Conservation (phyloP, 2,113 vertebrate genomes). For the Esox niger region DNA sequence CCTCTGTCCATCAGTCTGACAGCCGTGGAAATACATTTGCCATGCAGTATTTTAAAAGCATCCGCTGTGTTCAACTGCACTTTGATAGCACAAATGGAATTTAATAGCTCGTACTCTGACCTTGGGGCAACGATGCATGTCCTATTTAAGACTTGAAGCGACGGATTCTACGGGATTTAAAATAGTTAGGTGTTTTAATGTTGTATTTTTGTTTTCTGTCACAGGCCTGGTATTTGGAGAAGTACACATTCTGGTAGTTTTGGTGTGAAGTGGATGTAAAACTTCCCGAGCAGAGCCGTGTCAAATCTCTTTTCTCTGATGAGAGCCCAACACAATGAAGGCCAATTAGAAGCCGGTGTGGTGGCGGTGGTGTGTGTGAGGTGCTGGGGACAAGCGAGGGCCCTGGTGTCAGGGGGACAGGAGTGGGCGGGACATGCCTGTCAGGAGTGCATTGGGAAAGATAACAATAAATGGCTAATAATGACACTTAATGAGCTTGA, state of each 20-base stretch:
- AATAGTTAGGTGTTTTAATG: neutral
- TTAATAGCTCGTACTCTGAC: constrained; percentile 18
- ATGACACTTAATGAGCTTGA: constrained; percentile 76
- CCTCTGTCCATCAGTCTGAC: constrained; percentile 87
- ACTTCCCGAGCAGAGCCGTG: constrained; percentile 21
- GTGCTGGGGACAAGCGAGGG: constrained; percentile 60
- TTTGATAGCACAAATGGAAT: constrained; percentile 49
- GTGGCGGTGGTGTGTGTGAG: constrained; percentile 26
- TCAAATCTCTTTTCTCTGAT: constrained; percentile 25
- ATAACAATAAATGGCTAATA: constrained; percentile 78
- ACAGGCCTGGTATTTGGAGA: neutral
- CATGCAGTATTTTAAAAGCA: constrained; percentile 77
- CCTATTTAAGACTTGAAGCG: constrained; percentile 24
- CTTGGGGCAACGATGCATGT: neutral
- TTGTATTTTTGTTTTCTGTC: neutral
- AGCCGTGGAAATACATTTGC: constrained; percentile 88
- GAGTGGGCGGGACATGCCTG: constrained; percentile 68
- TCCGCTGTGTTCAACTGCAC: constrained; percentile 46
- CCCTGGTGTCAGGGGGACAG: constrained; percentile 64
- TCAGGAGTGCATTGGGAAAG: constrained; percentile 66
- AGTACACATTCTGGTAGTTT: neutral
- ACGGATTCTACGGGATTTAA: constrained; percentile 4
- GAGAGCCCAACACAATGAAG: constrained; percentile 51
- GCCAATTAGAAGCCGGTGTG: constrained; percentile 57
- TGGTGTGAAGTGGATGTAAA: neutral